Base-by-base conservation (phyloP, 2,888 invertebrate species). In the Zootermopsis nevadensis region DNA sequence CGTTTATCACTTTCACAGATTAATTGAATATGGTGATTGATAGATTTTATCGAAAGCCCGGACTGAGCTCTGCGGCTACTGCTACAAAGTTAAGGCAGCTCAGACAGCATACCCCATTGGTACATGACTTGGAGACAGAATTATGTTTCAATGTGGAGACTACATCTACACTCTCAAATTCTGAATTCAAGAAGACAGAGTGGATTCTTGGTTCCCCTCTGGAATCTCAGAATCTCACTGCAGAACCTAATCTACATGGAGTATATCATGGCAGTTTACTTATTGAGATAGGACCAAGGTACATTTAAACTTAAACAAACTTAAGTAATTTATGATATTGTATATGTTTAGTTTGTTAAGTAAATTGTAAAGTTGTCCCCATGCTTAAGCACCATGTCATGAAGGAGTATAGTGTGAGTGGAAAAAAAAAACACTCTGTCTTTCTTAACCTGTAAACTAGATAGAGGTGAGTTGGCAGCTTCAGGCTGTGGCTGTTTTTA, bases 211-310 rank as follows among this genome's bases (percentile, higher is more conserved):
- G 93, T 86, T 93, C 95, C 66, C 94, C 94, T 0, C 93, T 95
- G 77, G 90, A 93, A 84, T 92, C 92, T 0, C 89, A 92, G 80
- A 91, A 91, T 38, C 89, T 96, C 76, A 91, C 90, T 77, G 90
- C 91, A 87, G 89, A 90, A 85, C 91, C 93, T 55, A 88, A 89
- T 24, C 91, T 93, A 81, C 87, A 89, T 85, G 87, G 89, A 42
- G 87, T 88, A 74, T 87, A 88, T 60, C 89, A 90, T 83, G 89
- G 91, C 84, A 88, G 90, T 42, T 85, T 91, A 22, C 86, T 97
- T 10, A 92, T 98, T 87, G 98, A 98, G 92, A 95, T 97, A 88
- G 98, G 98, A 38, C 98, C 98, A 55, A 94, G 95, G 95, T 95
- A 79, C 0, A 15, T n/a, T 66, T 31, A 7, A 31, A 1, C n/a